A percentile compares a stretch with the other conserved stretches of the same genome.
Conservation (phyloP, 1,140 invertebrate species). For the Wiebesia pumilae region DNA sequence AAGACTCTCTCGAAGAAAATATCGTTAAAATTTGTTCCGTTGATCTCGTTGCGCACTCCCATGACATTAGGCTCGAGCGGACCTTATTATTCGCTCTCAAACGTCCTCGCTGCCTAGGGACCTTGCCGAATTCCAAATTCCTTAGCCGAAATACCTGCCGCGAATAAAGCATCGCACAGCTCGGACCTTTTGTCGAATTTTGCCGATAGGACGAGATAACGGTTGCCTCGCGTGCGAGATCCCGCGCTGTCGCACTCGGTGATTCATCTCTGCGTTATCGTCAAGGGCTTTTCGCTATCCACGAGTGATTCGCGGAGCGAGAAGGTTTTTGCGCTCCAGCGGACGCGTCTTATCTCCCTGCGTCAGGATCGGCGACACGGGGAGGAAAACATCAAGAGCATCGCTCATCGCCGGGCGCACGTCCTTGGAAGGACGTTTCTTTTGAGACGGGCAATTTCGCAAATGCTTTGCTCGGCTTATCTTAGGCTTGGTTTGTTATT, state of each 20-base stretch:
- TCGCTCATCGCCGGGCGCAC: not conserved
- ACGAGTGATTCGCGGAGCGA: too few species aligned
- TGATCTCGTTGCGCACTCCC: not conserved
- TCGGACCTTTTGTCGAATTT: not conserved
- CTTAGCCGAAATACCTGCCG: too few species aligned
- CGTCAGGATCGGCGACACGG: not conserved
- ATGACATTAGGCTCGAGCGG: not conserved
- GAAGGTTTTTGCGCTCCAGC: too few species aligned
- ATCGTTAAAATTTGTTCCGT: not conserved
- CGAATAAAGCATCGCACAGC: too few species aligned
- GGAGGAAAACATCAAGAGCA: not conserved
- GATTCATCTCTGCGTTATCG: not conserved
- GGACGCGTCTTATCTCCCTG: not conserved
- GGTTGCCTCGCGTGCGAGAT: too few species aligned
- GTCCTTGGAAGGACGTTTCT: not conserved
- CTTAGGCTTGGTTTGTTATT: not conserved
- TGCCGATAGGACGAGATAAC: not conserved
- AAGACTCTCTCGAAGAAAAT: not conserved
- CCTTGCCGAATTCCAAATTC: not conserved
- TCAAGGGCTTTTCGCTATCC: not conserved
- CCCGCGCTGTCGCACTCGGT: not conserved
- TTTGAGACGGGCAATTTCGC: not conserved
- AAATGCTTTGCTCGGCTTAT: not conserved
- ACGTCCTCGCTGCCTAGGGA: not conserved
- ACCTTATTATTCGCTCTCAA: not conserved